A percentile compares a stretch with the other conserved stretches of the same genome.
These are phyloP conservation scores for Acleris sparsana DNA, from an alignment of 2,888 invertebrate genomes.

Conservation along the genomic window DNA sequence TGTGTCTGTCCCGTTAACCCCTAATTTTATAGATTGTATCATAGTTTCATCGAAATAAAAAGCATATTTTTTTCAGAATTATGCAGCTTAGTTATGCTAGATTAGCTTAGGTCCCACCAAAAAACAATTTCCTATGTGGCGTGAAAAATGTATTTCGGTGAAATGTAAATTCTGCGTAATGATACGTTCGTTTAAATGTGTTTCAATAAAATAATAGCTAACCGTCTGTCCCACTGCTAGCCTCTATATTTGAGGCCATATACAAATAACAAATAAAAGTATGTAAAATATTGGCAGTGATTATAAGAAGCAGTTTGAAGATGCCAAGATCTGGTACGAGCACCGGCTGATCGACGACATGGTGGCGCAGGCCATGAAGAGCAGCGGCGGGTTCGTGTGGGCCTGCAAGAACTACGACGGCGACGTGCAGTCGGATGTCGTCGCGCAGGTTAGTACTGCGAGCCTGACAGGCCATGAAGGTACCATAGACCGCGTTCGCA, in stretches of 20 bases:
- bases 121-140: too few species aligned
- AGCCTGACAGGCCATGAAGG: not conserved
- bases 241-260: not conserved
- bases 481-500: not conserved
- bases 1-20: too few species aligned
- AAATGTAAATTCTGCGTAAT: too few species aligned
- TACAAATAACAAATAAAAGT: not conserved
- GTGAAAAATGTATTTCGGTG: too few species aligned
- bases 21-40: too few species aligned
- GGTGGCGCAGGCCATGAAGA: conserved; percentile 94
- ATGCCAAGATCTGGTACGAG: conserved; percentile 93
- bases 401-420: conserved; percentile 97
- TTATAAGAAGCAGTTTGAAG: conserved; percentile 90
- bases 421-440: conserved; percentile 94
- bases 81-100: too few species aligned
- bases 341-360: conserved; percentile 96
- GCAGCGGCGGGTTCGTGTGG: conserved; percentile 94
- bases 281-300: conserved; percentile 66
- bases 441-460: conserved; percentile 84
- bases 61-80: too few species aligned
- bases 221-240: too few species aligned
- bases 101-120: too few species aligned
- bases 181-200: too few species aligned
- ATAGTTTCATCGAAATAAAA: too few species aligned
- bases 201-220: too few species aligned